Evolutionary conservation across 2,113 vertebrate genomes (phyloP).

Genomic region (Cyanoliseus patagonus): DNA sequence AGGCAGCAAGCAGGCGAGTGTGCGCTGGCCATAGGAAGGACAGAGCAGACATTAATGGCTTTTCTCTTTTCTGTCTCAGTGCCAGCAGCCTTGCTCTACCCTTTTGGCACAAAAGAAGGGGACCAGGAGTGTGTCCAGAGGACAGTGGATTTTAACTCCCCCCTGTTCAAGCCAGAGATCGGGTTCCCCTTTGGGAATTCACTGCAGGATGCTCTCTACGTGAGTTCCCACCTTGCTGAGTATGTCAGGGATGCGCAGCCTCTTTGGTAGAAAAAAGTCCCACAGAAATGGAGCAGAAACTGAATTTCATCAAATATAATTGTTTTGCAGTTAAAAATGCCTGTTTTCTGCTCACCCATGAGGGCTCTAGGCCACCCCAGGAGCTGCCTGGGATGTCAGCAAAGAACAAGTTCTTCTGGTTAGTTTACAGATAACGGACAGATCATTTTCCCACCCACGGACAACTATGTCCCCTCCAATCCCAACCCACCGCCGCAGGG

Average conservation of each 20-base stretch:
- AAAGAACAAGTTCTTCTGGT: not conserved
- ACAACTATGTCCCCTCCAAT: slow-evolving; percentile 46
- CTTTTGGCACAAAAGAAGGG: not conserved
- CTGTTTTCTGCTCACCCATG: not conserved
- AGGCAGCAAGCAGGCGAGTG: accelerated
- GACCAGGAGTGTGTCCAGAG: slow-evolving; percentile 33
- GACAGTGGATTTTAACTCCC: slow-evolving; percentile 69
- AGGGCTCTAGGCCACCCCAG: not conserved
- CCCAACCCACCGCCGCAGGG: slow-evolving; percentile 62
- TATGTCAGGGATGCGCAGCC: not conserved
- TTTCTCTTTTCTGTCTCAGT: not conserved
- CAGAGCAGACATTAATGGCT: not conserved
- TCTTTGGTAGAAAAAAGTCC: not conserved
- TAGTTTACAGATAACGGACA: slow-evolving; percentile 83
- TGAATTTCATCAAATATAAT: not conserved
- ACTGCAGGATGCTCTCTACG: slow-evolving; percentile 59
- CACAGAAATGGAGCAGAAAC: not conserved
- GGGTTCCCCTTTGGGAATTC: slow-evolving; percentile 75
- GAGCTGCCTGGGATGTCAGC: not conserved
- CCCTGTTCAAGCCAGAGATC: slow-evolving; percentile 65
- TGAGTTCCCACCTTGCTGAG: slow-evolving; percentile 36
- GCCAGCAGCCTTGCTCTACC: slow-evolving; percentile 40
- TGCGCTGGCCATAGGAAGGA: not conserved
- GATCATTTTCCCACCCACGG: slow-evolving; percentile 76
- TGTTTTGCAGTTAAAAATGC: not conserved